Evolutionary conservation across 2,797 vertebrate genomes (phyloP), one percentile per base, ranked within the genome.

Genomic region (Typhlichthys eigenmanni): DNA sequence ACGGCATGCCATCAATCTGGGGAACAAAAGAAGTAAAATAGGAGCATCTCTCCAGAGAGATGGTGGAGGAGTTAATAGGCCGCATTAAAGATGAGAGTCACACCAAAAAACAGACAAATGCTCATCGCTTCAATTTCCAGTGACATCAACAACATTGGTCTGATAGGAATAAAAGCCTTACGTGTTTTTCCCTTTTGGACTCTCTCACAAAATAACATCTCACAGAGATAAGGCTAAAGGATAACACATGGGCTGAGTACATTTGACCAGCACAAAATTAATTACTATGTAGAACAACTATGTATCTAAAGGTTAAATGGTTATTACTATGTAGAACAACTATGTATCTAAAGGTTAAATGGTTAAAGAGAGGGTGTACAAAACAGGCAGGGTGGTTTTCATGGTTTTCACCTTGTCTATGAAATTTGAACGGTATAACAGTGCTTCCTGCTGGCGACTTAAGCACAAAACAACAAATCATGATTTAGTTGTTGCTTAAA

Each of bases 361-460:
- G 14, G 19, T 52, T 52, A 52, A 9, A 8, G 50, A 16, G 49
- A 12, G n/a, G 50, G 10, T 52, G 11, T 48, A 52, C 50, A 16
- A 19, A 16, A 17, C 14, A 52, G 19, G 38, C 7, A 43, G 47
- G 29, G 55, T 11, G 60, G 52, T 52, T 58, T 13, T 67, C 13
- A 17, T 62, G 5, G 52, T 52, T 58, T 13, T 67, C 13, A 17
- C 12, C 14, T 47, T 46, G 17, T 13, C 46, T 11, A 13, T 59
- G n/a, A 29, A 49, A 9, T 53, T 38, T 60, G 32, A 43, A 54
- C 61, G 77, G 75, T 87, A 75, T 62, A 73, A 74, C 77, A 87
- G 79, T 58, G 86, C 79, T 89, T 80, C 81, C 91, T 64, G 70
- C 59, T 84, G 92, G 86, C 60, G 5, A 55, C 16, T 49, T 29